A percentile compares a stretch with the other conserved stretches of the same genome.
These are phyloP conservation scores for Pseudomyrmex dendroicus DNA, from an alignment of 1,140 invertebrate species.

Conservation along the genomic window DNA sequence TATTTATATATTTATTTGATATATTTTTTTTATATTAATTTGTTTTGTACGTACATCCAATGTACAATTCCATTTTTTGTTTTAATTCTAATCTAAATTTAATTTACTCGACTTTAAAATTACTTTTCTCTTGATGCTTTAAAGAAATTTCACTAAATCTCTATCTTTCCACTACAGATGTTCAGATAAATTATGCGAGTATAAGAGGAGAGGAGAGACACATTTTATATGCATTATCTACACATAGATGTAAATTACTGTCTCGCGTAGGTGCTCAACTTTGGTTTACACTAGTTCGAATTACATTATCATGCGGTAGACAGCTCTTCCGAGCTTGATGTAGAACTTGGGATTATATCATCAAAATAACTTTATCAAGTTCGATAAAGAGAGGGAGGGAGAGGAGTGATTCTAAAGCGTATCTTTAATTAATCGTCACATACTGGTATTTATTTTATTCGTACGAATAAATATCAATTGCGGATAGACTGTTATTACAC, in stretches of 20 bases:
- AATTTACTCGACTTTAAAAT: background rate
- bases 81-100: background rate
- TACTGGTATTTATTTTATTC: conserved; percentile 48
- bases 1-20: too few species aligned
- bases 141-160: background rate
- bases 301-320: conserved; percentile 34
- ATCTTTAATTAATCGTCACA: conserved; percentile 11
- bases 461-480: conserved; percentile 7
- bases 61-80: background rate
- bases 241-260: conserved; percentile 23
- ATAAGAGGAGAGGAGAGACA: background rate
- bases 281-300: conserved; percentile 34
- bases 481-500: conserved; percentile 11
- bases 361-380: conserved; percentile 40
- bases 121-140: background rate
- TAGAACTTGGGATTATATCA: conserved; percentile 36
- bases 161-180: background rate
- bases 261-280: conserved; percentile 17
- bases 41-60: too few species aligned
- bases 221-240: conserved; percentile 23
- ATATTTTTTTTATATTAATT: too few species aligned
- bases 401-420: conserved; percentile 3
- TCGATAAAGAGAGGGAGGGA: conserved; percentile 11
- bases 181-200: conserved; percentile 20
- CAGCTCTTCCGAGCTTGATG: conserved; percentile 23